Base-by-base conservation (phyloP, 2,888 invertebrate species). In the Erpobdella octoculata region DNA sequence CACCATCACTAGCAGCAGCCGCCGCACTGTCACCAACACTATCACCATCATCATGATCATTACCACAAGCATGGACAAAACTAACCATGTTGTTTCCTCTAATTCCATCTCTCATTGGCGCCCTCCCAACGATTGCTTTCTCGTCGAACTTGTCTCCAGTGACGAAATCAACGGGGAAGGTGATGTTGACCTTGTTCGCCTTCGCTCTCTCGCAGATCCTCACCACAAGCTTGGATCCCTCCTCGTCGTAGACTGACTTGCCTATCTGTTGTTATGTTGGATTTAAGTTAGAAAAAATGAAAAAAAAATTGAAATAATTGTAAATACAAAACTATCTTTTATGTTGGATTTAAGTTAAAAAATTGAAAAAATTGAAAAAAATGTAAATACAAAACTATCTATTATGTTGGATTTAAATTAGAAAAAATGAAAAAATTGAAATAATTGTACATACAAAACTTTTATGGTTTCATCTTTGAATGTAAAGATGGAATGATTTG, bases 161-260 rank as follows among this genome's bases (percentile, higher is more conserved):
- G 0, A 95, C 86, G 82, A 97, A 96, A 83, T 99, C 98, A 1
- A 90, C 89, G 0, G 98, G 98, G 64, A 99, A 86, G 83, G 97
- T 94, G 73, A 99, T 88, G 81, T 91, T 88, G 0, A 97, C 95
- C 80, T 91, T 91, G 25, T 36, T 62, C 31, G 33, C 35, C 75
- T 90, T 88, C 0, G 98, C 98, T 82, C 97, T 97, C 38, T 91
- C 91, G 80, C 97, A 85, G 15, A 99, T 85, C 71, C 91, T 90
- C 48, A 86, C 85, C 0, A 99, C 93, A 78, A 97, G 96, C 85
- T 94, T 92, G 0, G 97, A 89, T 6, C 98, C 98, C 79, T 96
- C 95, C 77, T 90, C 91, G 81, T 99, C 98, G 83, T 89, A 99
- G 74, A 99, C 85, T 0, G 97, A 97, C 78, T 88, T 89, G 2